These are phyloP conservation scores for Exocentrus adspersus DNA, from an alignment of 2,888 invertebrate genomes.

Conservation along the genomic window DNA sequence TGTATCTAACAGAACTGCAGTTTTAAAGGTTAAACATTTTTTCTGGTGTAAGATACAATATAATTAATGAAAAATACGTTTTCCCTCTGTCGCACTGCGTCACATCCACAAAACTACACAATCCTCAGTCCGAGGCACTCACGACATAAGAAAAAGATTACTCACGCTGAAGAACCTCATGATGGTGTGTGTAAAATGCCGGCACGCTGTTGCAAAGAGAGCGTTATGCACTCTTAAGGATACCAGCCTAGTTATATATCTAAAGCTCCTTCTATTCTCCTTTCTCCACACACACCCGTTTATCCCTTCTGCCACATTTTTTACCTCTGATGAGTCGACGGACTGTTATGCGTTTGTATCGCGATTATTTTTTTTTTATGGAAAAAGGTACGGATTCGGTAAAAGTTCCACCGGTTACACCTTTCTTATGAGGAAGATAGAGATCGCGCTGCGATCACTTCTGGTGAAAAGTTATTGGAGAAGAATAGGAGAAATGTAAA, in stretches of 20 bases:
- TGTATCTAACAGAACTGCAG: too few relatives aligned
- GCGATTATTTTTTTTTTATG: not conserved
- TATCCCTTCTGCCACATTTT: slow-evolving; percentile 24
- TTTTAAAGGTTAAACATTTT: too few relatives aligned
- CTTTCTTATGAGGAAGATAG: not conserved
- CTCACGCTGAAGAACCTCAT: slow-evolving; percentile 58
- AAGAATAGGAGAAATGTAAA: not conserved
- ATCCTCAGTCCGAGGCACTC: slow-evolving; percentile 21
- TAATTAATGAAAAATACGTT: not conserved
- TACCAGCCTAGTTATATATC: slow-evolving; percentile 56
- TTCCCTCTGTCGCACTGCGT: too few relatives aligned
- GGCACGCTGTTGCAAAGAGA: slow-evolving; percentile 47
- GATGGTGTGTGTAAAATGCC: slow-evolving; percentile 44
- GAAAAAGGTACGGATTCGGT: slow-evolving; percentile 1
- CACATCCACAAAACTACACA: slow-evolving; percentile 26
- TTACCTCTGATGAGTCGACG: slow-evolving; percentile 25
- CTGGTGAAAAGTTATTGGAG: not conserved
- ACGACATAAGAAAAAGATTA: slow-evolving; percentile 40
- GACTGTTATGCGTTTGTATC: not conserved
- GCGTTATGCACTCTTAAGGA: slow-evolving; percentile 48
- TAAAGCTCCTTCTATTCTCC: slow-evolving; percentile 57
- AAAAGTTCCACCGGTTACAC: slow-evolving; percentile 9
- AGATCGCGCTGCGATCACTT: not conserved
- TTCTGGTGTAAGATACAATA: too few relatives aligned
- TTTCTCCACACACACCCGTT: slow-evolving; percentile 56